Evolutionary conservation across 2,888 invertebrate species (phyloP), one percentile per base, ranked within the genome.

Genomic region (Pherbina coryleti): DNA sequence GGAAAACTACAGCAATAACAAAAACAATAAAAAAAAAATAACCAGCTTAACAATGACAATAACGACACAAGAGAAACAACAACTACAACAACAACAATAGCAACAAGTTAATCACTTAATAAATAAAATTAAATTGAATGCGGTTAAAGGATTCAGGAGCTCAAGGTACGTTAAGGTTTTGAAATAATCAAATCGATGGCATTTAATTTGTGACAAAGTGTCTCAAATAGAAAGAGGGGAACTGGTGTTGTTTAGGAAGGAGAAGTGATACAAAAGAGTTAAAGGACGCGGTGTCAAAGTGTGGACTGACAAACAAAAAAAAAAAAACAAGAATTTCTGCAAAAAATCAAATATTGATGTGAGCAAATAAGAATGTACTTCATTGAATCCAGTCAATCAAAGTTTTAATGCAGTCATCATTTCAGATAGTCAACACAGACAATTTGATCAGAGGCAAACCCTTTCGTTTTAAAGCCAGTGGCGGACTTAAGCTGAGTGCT

Each of bases 21-120:
- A n/a, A 72, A 75, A 69, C 14, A 66, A 76, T 5, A 78, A 73
- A 57, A 76, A 22, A 49, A 22, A 57, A 19, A 67, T 28, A 28
- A 69, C 25, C 70, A 51, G 22, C 44, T 11, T 19, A 49, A 49
- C 25, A n/a, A 37, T 80, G 11, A 71, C 51, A 67, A 72, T 19
- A 75, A 71, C 75, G 75, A 49, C 55, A 51, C 25, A 67, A 64
- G 22, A 37, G 55, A 53, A 44, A 53, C 34, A 64, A 64, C 25
- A 34, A 37, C 22, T 19, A 67, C 22, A 22, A 51, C 28, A 44
- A 28, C 53, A 31, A 70, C 70, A 87, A 86, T 85, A 88, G 86
- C 88, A 87, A 86, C 88, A 84, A 86, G 87, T 87, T 88, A 87
- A 87, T 87, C 88, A 88, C 87, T 87, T 87, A 87, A 87, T 87